These are phyloP conservation scores for Synergus umbraculus DNA, from an alignment of 2,888 invertebrate species.

Conservation along the genomic window DNA sequence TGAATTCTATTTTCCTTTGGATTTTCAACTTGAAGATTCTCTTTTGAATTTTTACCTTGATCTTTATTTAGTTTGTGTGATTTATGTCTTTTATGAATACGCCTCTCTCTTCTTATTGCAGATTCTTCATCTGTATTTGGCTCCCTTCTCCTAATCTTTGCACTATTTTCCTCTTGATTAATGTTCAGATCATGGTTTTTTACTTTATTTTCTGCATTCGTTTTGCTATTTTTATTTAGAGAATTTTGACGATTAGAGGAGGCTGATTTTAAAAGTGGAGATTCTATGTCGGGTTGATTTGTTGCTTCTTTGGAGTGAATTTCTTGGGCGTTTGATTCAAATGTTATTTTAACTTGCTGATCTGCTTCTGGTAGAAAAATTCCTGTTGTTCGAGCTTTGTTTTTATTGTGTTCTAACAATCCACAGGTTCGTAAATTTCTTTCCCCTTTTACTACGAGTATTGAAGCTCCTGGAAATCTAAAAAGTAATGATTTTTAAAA, in stretches of 20 bases:
- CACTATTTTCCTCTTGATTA: not conserved
- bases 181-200: not conserved
- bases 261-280: too few species aligned
- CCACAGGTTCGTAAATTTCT: constrained; percentile 88
- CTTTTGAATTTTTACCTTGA: constrained; percentile 17
- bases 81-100: constrained; percentile 33
- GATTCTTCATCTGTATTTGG: constrained; percentile 2
- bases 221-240: not conserved
- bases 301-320: constrained; percentile 65
- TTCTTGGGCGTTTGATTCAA: constrained; percentile 80
- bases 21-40: constrained; percentile 45
- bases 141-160: constrained; percentile 46
- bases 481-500: constrained; percentile 38
- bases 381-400: constrained; percentile 80
- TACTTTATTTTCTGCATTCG: not conserved
- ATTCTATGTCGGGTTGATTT: not conserved
- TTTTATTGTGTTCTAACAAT: constrained; percentile 84
- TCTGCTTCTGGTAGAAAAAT: constrained; percentile 79
- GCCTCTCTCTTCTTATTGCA: constrained; percentile 46
- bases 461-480: constrained; percentile 84
- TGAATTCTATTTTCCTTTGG: constrained; percentile 48
- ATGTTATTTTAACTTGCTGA: constrained; percentile 81
- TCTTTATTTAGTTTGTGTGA: constrained; percentile 31
- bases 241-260: not conserved
- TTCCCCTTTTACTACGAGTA: constrained; percentile 89